Evolutionary conservation across 2,888 invertebrate genomes (phyloP), one percentile per base, ranked within the genome.

Genomic region (Caenorhabditis zanzibari): DNA sequence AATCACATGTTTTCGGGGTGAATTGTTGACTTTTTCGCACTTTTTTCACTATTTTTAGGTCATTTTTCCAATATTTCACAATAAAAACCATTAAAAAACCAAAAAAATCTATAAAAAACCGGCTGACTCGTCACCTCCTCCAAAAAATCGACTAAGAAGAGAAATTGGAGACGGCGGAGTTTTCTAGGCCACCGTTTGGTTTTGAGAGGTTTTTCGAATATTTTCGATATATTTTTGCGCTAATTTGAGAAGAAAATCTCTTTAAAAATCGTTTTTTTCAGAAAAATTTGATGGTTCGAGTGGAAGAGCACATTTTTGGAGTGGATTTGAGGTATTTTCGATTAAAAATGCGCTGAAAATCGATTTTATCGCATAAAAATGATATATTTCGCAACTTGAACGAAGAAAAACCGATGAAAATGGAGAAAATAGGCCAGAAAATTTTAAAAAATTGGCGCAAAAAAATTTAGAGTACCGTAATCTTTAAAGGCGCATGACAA

Each of bases 231-330:
- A 32, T 49, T 44, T 68, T 68, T 0, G 32, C 24, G 2, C 6
- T 52, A 32, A 32, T 35, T 35, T 22, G 0, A 35, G 44, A 22
- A 24, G n/a, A 38, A 66, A 44, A 47, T 35, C 28, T 14, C 28
- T 28, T 10, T 3, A 0, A 14, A 19, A 64, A 64, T 26, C n/a
- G 4, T 41, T 41, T 41, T 14, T 14, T 7, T 3, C n/a, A 0
- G 32, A n/a, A 69, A 44, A 41, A 69, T 26, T 22, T 41, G 28
- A n/a, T 4, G 10, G 10, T 56, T 26, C 56, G 69, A 56, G 4
- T 35, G 2, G 69, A 71, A n/a, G 69, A 71, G 2, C 58, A 71
- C n/a, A 10, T 71, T 58, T 44, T 71, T 2, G 69, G 58, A 26
- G 14, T 10, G 16, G 41, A 56, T 56, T 24, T 16, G 1, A 69